A percentile compares a stretch with the other conserved stretches of the same genome.
Evolutionary conservation across 2,113 vertebrate species (phyloP).

Genomic region (Tychaedon coryphoeus): DNA sequence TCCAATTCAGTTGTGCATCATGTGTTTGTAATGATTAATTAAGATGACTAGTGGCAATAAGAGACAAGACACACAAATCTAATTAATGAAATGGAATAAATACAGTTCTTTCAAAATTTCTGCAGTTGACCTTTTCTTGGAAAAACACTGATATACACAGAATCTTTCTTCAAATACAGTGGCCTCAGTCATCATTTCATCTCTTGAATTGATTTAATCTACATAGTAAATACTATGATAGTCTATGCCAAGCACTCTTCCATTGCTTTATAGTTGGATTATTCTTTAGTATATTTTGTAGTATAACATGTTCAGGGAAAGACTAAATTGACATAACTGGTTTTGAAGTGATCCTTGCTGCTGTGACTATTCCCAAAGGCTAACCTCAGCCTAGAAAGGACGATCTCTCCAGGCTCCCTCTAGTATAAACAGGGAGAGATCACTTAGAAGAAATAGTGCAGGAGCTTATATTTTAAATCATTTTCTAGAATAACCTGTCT

Average conservation of each 20-base stretch:
- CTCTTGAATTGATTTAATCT: background rate
- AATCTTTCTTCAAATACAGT: background rate
- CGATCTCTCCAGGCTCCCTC: background rate
- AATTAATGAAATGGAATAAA: conserved; percentile 3
- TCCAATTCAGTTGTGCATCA: background rate
- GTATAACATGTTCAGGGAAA: background rate
- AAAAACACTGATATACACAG: background rate
- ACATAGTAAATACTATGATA: background rate
- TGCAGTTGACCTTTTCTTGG: background rate
- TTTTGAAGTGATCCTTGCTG: background rate
- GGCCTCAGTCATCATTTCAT: background rate
- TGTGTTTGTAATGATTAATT: conserved; percentile 34
- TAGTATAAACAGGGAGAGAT: background rate
- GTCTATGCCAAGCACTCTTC: background rate
- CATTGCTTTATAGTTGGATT: background rate
- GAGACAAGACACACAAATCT: background rate
- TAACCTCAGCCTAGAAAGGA: background rate
- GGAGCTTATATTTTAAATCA: background rate
- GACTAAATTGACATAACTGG: background rate
- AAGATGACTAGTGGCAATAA: conserved; percentile 2
- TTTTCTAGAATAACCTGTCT: background rate
- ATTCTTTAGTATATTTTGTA: background rate
- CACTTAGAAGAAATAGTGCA: background rate
- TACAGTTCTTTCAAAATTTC: background rate
- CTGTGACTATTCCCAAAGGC: background rate